These are phyloP conservation scores for Euplagia quadripunctaria DNA, from an alignment of 2,888 invertebrate species.

Conservation along the genomic window DNA sequence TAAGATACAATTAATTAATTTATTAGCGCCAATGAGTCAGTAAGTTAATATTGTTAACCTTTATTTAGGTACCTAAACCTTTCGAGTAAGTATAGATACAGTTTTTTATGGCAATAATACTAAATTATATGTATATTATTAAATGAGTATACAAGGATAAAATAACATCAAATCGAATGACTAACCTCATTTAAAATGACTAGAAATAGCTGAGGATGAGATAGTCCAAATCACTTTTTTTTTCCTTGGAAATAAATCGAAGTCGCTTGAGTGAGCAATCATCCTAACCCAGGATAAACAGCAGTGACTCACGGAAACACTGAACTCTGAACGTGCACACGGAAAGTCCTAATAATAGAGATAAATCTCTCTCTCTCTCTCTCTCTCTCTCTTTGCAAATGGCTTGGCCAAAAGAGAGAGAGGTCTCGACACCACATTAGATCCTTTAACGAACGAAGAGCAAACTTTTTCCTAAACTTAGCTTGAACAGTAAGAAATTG, in stretches of 20 bases:
- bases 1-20: too few relatives aligned
- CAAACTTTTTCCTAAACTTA: neutral
- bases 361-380: neutral
- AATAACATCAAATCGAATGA: neutral
- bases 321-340: neutral
- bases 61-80: too few relatives aligned
- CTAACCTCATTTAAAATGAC: neutral
- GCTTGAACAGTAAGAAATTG: neutral
- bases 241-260: neutral
- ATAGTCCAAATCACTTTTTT: neutral
- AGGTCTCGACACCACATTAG: neutral
- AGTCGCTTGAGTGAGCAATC: neutral
- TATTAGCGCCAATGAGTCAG: too few relatives aligned
- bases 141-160: neutral
- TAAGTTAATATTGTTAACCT: too few relatives aligned
- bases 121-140: too few relatives aligned
- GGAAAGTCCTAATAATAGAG: neutral
- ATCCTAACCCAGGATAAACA: neutral
- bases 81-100: too few relatives aligned
- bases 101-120: too few relatives aligned
- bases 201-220: neutral
- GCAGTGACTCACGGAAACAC: neutral
- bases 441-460: neutral
- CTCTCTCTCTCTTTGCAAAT: neutral
- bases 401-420: neutral